Evolutionary conservation across 1,140 invertebrate species (phyloP).

Genomic region (Drosophila littoralis): DNA sequence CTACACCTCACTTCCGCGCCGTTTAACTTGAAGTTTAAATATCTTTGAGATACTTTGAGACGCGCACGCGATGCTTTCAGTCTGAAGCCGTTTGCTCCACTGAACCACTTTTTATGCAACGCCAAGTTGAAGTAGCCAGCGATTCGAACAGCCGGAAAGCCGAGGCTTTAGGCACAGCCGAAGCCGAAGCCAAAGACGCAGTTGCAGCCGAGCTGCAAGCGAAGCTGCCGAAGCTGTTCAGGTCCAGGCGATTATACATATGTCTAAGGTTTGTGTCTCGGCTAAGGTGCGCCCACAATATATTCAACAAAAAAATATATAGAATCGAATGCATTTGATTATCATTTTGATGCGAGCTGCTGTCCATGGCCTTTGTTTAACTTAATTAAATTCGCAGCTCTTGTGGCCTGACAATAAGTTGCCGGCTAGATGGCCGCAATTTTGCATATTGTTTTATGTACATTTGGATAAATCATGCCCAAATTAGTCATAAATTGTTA

Average conservation of each 20-base stretch:
- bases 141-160: conserved; percentile 14
- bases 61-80: conserved; percentile 60
- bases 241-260: conserved; percentile 38
- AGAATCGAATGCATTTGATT: conserved; percentile 49
- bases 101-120: conserved; percentile 82
- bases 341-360: conserved; percentile 34
- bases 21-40: conserved; percentile 6
- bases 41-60: conserved; percentile 20
- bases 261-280: conserved; percentile 35
- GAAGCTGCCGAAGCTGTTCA: conserved; percentile 5
- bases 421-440: conserved; percentile 17
- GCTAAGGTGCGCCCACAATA: conserved; percentile 29
- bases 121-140: conserved; percentile 65
- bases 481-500: conserved; percentile 74
- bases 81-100: conserved; percentile 82
- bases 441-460: conserved; percentile 62
- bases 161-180: not conserved
- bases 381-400: conserved; percentile 55
- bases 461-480: conserved; percentile 71
- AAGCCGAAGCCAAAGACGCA: not conserved
- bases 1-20: conserved; percentile 68
- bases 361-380: conserved; percentile 47
- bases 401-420: conserved; percentile 23
- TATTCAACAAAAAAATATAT: not conserved
- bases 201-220: conserved; percentile 2